These are phyloP conservation scores for Neosilurus mollespiculum DNA, from an alignment of 2,797 vertebrate genomes.

Conservation along the genomic window DNA sequence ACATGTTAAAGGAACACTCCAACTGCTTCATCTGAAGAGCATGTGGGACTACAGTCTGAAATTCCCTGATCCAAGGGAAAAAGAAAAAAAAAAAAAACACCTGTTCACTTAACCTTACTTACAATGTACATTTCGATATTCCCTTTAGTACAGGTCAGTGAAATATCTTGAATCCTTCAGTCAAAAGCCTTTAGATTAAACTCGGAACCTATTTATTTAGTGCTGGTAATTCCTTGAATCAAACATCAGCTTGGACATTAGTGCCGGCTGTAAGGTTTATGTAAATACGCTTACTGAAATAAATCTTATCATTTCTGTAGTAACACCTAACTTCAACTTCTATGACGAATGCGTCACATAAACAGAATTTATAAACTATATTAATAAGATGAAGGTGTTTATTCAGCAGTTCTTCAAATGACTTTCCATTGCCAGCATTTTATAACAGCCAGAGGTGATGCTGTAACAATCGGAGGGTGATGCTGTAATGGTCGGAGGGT, in stretches of 20 bases:
- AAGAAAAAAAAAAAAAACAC: too few relatives aligned
- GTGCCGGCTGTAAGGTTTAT: background rate
- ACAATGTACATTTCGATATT: background rate
- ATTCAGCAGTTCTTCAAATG: too few relatives aligned
- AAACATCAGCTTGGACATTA: background rate
- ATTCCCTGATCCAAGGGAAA: background rate
- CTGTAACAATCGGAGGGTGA: too few relatives aligned
- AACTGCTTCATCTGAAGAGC: background rate
- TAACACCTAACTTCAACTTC: background rate
- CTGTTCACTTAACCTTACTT: background rate
- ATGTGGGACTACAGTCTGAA: too few relatives aligned
- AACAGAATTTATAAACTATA: background rate
- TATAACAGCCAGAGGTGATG: too few relatives aligned
- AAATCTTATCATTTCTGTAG: background rate
- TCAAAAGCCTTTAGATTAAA: background rate
- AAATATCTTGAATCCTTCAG: background rate
- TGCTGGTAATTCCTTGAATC: background rate
- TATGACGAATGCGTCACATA: background rate
- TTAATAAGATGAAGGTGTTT: background rate
- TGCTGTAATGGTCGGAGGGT: too few relatives aligned
- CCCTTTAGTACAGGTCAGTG: background rate
- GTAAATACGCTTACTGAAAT: background rate
- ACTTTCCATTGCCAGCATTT: too few relatives aligned
- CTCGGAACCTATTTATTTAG: background rate
- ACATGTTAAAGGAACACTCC: background rate